Percentiles rank a stretch among this genome's conserved stretches.
These are phyloP conservation scores for Trialeurodes vaporariorum DNA, from an alignment of 1,140 invertebrate species.

Conservation along the genomic window DNA sequence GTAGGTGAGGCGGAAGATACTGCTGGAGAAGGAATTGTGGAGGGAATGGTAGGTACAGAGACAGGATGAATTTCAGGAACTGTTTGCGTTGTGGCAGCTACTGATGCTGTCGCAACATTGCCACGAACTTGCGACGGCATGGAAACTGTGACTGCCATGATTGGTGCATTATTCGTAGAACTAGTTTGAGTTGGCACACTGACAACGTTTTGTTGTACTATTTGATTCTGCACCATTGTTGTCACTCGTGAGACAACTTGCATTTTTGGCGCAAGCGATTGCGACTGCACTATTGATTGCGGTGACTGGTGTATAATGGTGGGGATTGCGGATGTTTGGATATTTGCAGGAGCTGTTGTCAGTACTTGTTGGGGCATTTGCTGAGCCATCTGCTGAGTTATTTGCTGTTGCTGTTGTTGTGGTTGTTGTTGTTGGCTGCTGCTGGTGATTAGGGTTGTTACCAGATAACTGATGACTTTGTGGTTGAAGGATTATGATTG, in stretches of 20 bases:
- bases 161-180: neutral
- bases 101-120: slow-evolving; percentile 12
- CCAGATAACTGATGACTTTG: slow-evolving; percentile 31
- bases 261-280: neutral
- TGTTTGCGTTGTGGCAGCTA: slow-evolving; percentile 17
- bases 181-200: neutral
- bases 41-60: slow-evolving; percentile 22
- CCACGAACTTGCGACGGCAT: slow-evolving; percentile 15
- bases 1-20: slow-evolving; percentile 6
- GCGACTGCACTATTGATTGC: neutral
- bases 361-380: slow-evolving; percentile 16
- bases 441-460: slow-evolving; percentile 29
- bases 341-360: slow-evolving; percentile 27
- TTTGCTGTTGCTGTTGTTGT: neutral
- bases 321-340: neutral
- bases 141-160: slow-evolving; percentile 14
- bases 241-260: neutral
- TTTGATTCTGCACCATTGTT: neutral
- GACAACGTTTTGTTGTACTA: neutral
- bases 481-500: slow-evolving; percentile 58
- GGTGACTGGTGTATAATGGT: neutral
- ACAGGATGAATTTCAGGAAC: neutral
- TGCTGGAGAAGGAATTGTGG: slow-evolving; percentile 22
- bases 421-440: slow-evolving; percentile 21
- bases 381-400: slow-evolving; percentile 6